Percentiles rank a stretch among this genome's conserved stretches.
These are phyloP conservation scores for Strigamia crassipes DNA, from an alignment of 2,888 invertebrate genomes.

Conservation along the genomic window DNA sequence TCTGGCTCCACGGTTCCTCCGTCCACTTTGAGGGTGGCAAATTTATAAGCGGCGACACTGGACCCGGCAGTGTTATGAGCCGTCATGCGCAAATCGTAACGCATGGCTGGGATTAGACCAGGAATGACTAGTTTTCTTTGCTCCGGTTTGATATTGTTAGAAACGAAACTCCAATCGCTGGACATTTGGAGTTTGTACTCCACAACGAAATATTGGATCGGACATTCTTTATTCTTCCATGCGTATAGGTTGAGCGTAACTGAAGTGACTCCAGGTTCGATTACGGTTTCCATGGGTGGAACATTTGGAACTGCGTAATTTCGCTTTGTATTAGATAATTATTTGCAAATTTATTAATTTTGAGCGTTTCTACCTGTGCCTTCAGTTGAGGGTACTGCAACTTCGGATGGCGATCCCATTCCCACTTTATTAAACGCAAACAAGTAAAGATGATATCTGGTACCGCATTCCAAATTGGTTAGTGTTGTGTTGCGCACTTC, in stretches of 20 bases:
- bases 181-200: constrained; percentile 51
- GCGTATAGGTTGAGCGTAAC: constrained; percentile 66
- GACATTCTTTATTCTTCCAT: constrained; percentile 58
- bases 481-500: constrained; percentile 52
- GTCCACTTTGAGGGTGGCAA: constrained; percentile 57
- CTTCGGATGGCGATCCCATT: constrained; percentile 56
- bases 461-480: constrained; percentile 57
- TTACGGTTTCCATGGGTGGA: constrained; percentile 46
- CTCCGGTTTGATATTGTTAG: constrained; percentile 50
- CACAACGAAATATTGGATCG: constrained; percentile 55
- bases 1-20: constrained; percentile 52
- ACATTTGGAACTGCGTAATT: constrained; percentile 47
- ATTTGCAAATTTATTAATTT: background rate
- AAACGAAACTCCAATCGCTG: constrained; percentile 51
- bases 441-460: constrained; percentile 59
- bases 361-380: constrained; percentile 56
- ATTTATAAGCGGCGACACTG: constrained; percentile 57
- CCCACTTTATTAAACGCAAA: constrained; percentile 59
- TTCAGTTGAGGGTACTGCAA: constrained; percentile 57
- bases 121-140: constrained; percentile 51
- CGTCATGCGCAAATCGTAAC: constrained; percentile 59
- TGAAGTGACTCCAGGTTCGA: constrained; percentile 53
- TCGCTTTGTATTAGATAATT: background rate
- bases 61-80: constrained; percentile 60
- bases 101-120: constrained; percentile 58